Evolutionary conservation across 1,140 invertebrate species (phyloP), one percentile per base, ranked within the genome.

Genomic region (Aricia agestis): DNA sequence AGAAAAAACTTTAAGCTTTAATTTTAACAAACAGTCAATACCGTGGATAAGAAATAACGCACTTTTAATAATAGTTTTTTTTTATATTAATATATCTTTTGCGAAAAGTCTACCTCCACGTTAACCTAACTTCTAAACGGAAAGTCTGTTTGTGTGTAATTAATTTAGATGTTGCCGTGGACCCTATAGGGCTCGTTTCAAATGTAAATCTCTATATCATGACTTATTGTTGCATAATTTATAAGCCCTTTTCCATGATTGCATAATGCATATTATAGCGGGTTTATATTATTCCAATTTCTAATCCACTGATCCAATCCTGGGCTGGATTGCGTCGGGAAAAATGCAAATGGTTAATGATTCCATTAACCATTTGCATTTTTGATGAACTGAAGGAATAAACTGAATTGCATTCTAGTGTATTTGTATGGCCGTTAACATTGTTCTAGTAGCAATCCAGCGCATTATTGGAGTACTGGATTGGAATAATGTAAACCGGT

Each of bases 161-260:
- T 73, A 76, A 78, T 78, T 73, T 76, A 76, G 73, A 76, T 76
- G 72, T 70, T 71, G 65, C 70, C 66, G 70, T 68, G 42, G 58
- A 42, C 58, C 25, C 45, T 32, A 31, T 41, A 32, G n/a, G 68
- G 42, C 66, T 67, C 63, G 45, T 42, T 52, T 72, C 59, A 71
- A 63, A 73, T 71, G 63, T 63, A 71, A 74, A 76, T 74, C 18
- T 18, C 59, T 63, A 18, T 19, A 63, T 25, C 19, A 52, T 68
- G 45, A 13, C 41, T 32, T 41, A 45, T 57, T 57, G 52, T 18
- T 58, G n/a, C 13, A 57, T 68, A 58, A 31, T 57, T 25, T 52
- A 25, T 68, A 42, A 31, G 13, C 11, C 18, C 11, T 68, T 68
- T 68, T 11, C 42, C 45, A 52, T 25, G 17, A 19, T 18, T 58